Evolutionary conservation across 1,140 invertebrate genomes (phyloP).

Genomic region (Octopus sinensis): DNA sequence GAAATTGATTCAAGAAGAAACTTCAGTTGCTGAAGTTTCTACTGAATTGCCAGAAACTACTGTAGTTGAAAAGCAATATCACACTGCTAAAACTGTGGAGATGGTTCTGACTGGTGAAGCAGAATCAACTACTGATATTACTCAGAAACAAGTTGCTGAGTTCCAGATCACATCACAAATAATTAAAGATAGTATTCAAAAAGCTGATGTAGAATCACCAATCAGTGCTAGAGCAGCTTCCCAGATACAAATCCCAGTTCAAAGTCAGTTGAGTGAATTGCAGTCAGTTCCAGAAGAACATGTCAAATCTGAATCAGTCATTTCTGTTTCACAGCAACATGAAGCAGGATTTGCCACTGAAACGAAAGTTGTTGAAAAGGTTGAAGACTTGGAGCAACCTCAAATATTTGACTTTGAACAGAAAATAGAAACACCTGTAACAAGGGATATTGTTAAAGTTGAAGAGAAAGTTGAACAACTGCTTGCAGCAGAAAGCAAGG

Average conservation of each 20-base stretch:
- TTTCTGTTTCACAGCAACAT: slow-evolving; percentile 23
- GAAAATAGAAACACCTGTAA: slow-evolving; percentile 18
- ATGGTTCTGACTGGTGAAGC: slow-evolving; percentile 8
- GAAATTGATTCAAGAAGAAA: slow-evolving; percentile 16
- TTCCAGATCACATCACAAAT: neutral
- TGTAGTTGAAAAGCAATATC: slow-evolving; percentile 14
- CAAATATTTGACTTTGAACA: neutral
- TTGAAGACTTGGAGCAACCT: slow-evolving; percentile 23
- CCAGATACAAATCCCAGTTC: neutral
- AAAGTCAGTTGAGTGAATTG: too few species aligned
- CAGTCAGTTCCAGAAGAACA: neutral
- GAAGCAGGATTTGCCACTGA: slow-evolving; percentile 25
- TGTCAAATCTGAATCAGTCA: neutral
- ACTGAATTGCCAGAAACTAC: slow-evolving; percentile 19
- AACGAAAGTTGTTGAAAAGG: slow-evolving; percentile 26
- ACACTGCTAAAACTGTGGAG: slow-evolving; percentile 21
- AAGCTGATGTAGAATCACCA: slow-evolving; percentile 10
- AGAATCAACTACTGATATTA: slow-evolving; percentile 41
- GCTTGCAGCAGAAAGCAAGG: slow-evolving; percentile 28
- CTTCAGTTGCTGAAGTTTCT: slow-evolving; percentile 13
- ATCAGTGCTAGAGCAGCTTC: neutral
- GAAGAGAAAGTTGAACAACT: slow-evolving; percentile 25
- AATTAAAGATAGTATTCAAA: slow-evolving; percentile 18
- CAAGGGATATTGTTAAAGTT: slow-evolving; percentile 23
- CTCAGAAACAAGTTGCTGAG: neutral